phyloP scores from a whole-genome alignment of 2,113 vertebrate genomes.

The Dicerorhinus sumatrensis region DNA sequence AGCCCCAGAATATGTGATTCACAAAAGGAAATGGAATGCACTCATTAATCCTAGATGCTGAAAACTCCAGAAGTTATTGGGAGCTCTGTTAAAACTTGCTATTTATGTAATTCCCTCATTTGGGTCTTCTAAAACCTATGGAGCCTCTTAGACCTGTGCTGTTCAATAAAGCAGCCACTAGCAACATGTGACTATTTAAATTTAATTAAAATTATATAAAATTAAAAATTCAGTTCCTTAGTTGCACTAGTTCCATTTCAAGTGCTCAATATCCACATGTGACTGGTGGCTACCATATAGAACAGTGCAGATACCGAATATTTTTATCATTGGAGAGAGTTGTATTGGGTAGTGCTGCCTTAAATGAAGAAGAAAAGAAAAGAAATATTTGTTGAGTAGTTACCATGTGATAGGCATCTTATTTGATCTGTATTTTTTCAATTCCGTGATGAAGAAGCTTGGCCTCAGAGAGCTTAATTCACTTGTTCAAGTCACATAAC shows the following conservation, averaged over 20 bases:
- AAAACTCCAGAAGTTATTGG: not conserved
- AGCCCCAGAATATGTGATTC: not conserved
- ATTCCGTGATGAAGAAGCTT: not conserved
- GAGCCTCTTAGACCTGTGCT: not conserved
- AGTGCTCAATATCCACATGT: accelerated
- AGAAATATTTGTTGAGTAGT: not conserved
- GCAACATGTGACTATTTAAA: not conserved
- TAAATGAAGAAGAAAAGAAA: not conserved
- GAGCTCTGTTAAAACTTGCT: not conserved
- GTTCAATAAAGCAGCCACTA: not conserved
- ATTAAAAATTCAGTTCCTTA: not conserved
- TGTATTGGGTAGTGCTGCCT: not conserved
- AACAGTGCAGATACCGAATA: not conserved
- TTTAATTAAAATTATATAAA: not conserved
- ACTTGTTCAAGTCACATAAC: not conserved
- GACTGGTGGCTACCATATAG: not conserved
- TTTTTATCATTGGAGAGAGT: not conserved
- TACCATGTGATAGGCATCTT: not conserved
- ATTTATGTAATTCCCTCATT: not conserved
- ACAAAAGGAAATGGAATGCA: not conserved
- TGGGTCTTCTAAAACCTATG: not conserved
- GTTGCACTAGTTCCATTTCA: not conserved
- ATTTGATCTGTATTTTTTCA: not conserved
- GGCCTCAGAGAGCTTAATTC: not conserved
- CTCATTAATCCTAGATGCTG: not conserved